These are phyloP conservation scores for Eumaeus atala DNA, from an alignment of 1,140 invertebrate species.

Conservation along the genomic window DNA sequence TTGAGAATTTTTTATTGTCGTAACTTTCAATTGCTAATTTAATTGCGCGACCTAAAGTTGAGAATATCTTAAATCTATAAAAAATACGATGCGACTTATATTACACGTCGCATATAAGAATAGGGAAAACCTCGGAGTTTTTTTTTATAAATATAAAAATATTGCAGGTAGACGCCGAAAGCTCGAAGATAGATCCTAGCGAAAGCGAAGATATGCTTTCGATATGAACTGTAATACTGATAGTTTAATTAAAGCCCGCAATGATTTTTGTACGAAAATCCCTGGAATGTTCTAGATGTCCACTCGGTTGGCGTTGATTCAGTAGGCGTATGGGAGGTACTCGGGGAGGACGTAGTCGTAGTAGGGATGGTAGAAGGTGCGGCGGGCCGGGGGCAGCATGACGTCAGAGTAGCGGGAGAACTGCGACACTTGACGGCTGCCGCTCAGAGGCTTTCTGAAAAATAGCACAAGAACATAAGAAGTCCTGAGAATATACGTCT, in stretches of 20 bases:
- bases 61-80: conserved; percentile 39
- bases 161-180: conserved; percentile 46
- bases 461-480: background rate
- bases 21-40: background rate
- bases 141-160: conserved; percentile 57
- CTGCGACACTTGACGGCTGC: conserved; percentile 58
- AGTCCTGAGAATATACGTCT: too few relatives aligned
- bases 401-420: conserved; percentile 66
- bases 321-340: conserved; percentile 49
- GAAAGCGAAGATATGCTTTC: conserved; percentile 58
- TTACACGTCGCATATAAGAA: conserved; percentile 52
- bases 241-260: conserved; percentile 47
- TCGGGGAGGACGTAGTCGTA: conserved; percentile 50
- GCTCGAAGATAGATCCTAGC: conserved; percentile 50
- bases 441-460: conserved; percentile 52
- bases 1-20: conserved; percentile 41
- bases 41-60: conserved; percentile 13
- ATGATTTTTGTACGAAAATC: conserved; percentile 42
- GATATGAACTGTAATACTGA: conserved; percentile 56
- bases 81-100: conserved; percentile 58
- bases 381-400: conserved; percentile 52
- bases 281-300: conserved; percentile 43
- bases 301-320: conserved; percentile 41
- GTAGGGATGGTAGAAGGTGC: conserved; percentile 52
- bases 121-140: conserved; percentile 36